Evolutionary conservation across 2,888 invertebrate genomes (phyloP).

Genomic region (Chymomyza caudatula): DNA sequence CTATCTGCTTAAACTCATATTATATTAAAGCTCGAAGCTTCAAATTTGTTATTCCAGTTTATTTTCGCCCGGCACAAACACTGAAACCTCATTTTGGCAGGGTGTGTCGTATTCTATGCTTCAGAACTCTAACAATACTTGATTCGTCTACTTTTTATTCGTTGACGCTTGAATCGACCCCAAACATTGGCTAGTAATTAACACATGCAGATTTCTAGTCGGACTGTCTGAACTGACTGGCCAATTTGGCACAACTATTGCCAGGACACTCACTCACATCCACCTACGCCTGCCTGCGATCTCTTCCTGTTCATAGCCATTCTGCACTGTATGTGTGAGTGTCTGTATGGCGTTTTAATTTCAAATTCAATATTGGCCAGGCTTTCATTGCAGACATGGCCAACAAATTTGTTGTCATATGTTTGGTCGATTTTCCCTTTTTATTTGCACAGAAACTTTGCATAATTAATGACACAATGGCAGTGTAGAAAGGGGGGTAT

Average conservation of each 20-base stretch:
- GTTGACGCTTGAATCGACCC: not conserved
- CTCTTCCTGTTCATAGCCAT: too few relatives aligned
- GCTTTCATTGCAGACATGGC: not conserved
- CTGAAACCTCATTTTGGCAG: too few relatives aligned
- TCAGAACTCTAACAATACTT: not conserved
- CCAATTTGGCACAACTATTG: conserved; percentile 70
- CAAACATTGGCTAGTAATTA: conserved; percentile 62
- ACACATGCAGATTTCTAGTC: conserved; percentile 66
- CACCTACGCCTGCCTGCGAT: too few relatives aligned
- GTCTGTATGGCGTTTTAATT: conserved; percentile 57
- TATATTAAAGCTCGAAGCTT: too few relatives aligned
- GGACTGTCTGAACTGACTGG: conserved; percentile 10
- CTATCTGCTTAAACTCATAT: too few relatives aligned
- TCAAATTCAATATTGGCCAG: conserved; percentile 70
- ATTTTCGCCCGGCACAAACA: too few relatives aligned
- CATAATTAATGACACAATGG: conserved; percentile 57
- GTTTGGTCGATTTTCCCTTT: conserved; percentile 52
- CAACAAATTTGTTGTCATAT: conserved; percentile 61
- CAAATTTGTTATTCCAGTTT: too few relatives aligned
- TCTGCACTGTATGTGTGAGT: conserved; percentile 40
- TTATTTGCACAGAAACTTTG: conserved; percentile 53
- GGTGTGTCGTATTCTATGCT: too few relatives aligned
- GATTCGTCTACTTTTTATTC: conserved; percentile 20
- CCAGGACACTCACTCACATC: conserved; percentile 29
- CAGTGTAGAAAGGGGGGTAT: not conserved